Evolutionary conservation across 2,888 invertebrate genomes (phyloP), one percentile per base, ranked within the genome.

Genomic region (Lycia hirtaria): DNA sequence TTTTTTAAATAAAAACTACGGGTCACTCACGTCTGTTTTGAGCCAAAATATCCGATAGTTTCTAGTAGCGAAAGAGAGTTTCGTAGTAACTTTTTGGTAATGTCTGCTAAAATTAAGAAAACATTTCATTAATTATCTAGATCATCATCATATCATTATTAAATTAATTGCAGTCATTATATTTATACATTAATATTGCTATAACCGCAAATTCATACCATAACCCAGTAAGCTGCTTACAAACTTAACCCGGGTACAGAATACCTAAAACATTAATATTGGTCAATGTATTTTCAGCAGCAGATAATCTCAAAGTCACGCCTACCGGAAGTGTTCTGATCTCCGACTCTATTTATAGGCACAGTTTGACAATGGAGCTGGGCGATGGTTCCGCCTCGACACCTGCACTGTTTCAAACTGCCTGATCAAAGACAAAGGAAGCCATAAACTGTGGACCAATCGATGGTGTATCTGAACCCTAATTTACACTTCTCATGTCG

Each of bases 341-440:
- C 57, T 22, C 49, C 38, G n/a, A 51, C 48, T 26, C 48, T 62
- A 65, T 66, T 67, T 67, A 56, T 50, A 53, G 54, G 52, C 41
- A 22, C 30, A 56, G 52, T 53, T 45, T 37, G 12, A 37, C 49
- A 53, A 51, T 73, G 51, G 59, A 65, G 69, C 68, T 61, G 65
- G 65, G 67, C 20, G 41, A n/a, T 63, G 58, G 63, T 60, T 68
- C 64, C 65, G 65, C 56, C 60, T 43, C 65, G 69, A 72, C 83
- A 81, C 73, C 84, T 85, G 84, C 70, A 69, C 68, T 68, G 47
- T 71, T 68, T 83, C 81, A 80, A 78, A 76, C 71, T 75, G 62
- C 61, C 76, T 69, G 76, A 76, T 78, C 78, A 77, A 75, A 76
- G 77, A 75, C 72, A 75, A 81, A 80, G 75, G 73, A 76, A 68